Base-by-base conservation (phyloP, 2,888 invertebrate species). In the Galerucella nymphaeae region DNA sequence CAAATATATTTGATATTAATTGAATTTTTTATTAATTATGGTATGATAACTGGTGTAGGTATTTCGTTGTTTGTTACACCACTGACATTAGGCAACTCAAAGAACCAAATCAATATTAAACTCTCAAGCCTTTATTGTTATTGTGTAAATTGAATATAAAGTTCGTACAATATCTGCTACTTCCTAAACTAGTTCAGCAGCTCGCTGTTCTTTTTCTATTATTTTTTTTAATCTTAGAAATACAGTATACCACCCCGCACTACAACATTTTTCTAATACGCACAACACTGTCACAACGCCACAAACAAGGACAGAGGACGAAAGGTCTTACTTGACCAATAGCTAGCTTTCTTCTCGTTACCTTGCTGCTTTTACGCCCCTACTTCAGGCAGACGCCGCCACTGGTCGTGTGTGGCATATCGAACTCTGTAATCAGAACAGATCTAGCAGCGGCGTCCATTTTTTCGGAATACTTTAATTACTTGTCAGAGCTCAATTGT, bases 291-390 rank as follows among this genome's bases (percentile, higher is more conserved):
- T 86, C 85, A 86, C 85, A 86, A 85, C 84, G 86, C 84, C 86
- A 87, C 86, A 86, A 42, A 86, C 86, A 86, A 85, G 86, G 84
- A 85, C 83, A 84, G 84, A 77, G 69, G 70, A 70, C 70, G 55
- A 64, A 42, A 45, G 86, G 86, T 87, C 86, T 86, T 86, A 87
- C 85, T 86, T 86, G 86, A 86, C 87, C 85, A 85, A 87, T 87
- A 88, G 89, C 88, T 89, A 89, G 89, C 89, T 89, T 88, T 88
- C 88, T 89, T 89, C 89, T 89, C 89, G 89, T 89, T 89, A 89
- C 89, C 89, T 89, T 89, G 87, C 89, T 55, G 63, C 63, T 70
- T 57, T 18, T 55, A 63, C 63, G 61, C 50, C 89, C 88, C 89
- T 89, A 89, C 89, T 89, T 89, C 89, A 88, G 89, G 89, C 87